Base-by-base conservation (phyloP, 2,797 vertebrate species). In the Lemur catta region DNA sequence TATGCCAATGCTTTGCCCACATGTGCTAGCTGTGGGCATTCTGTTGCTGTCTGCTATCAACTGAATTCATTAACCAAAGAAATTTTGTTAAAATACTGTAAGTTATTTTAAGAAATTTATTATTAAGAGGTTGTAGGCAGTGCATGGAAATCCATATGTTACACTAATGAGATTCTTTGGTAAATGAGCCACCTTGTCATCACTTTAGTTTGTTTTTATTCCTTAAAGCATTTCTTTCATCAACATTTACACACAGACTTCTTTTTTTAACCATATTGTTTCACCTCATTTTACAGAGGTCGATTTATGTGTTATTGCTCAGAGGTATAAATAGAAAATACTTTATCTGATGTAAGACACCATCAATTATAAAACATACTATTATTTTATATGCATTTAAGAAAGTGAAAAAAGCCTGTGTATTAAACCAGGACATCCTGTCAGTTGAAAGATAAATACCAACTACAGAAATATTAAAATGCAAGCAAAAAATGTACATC, bases 1-100 rank as follows among this genome's bases (percentile, higher is more conserved):
- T 98, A 97, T 98, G 98, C 98, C 98, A 97, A 99, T 98, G 99
- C 99, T 99, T 99, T 99, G 98, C 99, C 99, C 99, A 99, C 98
- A 99, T 99, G 99, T 99, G 99, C 99, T 99, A 99, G 99, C 96
- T 98, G 98, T 98, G 99, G 99, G 99, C 98, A 52, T 98, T 98
- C 98, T 99, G 99, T 99, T 99, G 99, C 99, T 99, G 96, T 99
- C 99, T 99, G 99, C 99, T 99, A 95, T 98, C 98, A 99, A 98
- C 99, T 98, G 98, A 99, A 98, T 98, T 98, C 99, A 99, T 99
- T 99, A 99, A 99, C 99, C 99, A 98, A 99, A 98, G 98, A 99
- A 99, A 99, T 98, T 97, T 97, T 98, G 97, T 98, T 98, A 97
- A 98, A 98, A 97, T 90, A 97, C 97, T 81, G 41, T 98, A 95